Evolutionary conservation across 37 sponge, comb jelly and placozoan species (phyloP).

Genomic region (Dysidea cf. avara): DNA sequence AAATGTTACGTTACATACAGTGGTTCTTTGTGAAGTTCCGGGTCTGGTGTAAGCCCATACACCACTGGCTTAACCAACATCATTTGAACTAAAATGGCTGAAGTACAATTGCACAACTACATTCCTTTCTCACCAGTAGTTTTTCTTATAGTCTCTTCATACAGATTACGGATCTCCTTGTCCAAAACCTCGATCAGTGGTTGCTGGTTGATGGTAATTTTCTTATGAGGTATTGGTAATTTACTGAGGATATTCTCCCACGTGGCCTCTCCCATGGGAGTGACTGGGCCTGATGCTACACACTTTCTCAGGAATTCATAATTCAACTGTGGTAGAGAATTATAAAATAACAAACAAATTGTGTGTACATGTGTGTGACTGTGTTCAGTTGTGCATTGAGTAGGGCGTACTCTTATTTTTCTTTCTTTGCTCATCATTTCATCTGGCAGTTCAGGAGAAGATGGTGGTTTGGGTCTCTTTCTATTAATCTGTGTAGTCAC

Average conservation of each 20-base stretch:
- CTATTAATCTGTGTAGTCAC: conserved; percentile 61
- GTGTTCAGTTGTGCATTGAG: background rate
- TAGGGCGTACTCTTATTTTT: conserved; percentile 38
- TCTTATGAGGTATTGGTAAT: conserved; percentile 19
- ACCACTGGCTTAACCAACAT: conserved; percentile 76
- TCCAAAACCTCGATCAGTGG: conserved; percentile 15
- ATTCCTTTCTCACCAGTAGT: conserved; percentile 33
- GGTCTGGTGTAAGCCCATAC: conserved; percentile 60
- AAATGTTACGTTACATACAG: conserved; percentile 25
- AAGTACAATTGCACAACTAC: background rate
- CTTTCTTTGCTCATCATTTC: conserved; percentile 89
- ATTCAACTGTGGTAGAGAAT: conserved; percentile 56
- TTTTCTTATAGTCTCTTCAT: conserved; percentile 77
- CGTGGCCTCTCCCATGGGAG: conserved; percentile 63
- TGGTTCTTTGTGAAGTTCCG: conserved; percentile 48
- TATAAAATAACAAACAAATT: background rate
- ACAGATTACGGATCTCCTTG: conserved; percentile 33
- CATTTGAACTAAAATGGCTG: conserved; percentile 48
- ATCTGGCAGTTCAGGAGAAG: conserved; percentile 59
- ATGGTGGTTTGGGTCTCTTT: background rate
- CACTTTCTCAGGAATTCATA: conserved; percentile 84
- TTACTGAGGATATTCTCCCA: conserved; percentile 71
- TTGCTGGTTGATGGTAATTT: conserved; percentile 21
- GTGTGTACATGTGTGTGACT: background rate
- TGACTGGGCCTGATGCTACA: conserved; percentile 81